Percentiles rank a stretch among this genome's conserved stretches.
Evolutionary conservation across 2,888 invertebrate genomes (phyloP).

Genomic region (Cephus pulcher): DNA sequence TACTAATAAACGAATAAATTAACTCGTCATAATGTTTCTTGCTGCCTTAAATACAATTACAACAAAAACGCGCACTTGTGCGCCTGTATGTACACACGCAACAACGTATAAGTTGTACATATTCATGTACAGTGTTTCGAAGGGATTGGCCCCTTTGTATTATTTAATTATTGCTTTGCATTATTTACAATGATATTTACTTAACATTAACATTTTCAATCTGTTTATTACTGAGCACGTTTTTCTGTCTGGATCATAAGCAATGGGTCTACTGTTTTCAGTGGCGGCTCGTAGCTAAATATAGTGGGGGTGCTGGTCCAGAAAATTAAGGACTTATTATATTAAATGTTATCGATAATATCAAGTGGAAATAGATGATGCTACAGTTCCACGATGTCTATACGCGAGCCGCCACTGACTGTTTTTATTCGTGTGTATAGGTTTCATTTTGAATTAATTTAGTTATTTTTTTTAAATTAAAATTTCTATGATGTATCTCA

Average conservation of each 20-base stretch:
- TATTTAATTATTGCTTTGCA: background rate
- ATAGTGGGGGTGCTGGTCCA: too few species aligned
- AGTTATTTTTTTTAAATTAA: too few species aligned
- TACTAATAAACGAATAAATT: slow-evolving; percentile 16
- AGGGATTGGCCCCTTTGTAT: background rate
- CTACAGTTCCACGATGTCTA: too few species aligned
- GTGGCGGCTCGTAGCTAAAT: too few species aligned
- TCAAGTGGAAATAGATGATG: too few species aligned
- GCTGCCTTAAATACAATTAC: slow-evolving; percentile 44
- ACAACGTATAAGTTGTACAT: background rate
- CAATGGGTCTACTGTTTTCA: too few species aligned
- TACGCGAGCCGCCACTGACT: too few species aligned
- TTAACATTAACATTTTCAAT: background rate
- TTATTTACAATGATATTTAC: background rate
- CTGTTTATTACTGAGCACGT: background rate
- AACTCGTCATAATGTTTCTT: slow-evolving; percentile 31
- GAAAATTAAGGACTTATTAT: too few species aligned
- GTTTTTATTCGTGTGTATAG: background rate
- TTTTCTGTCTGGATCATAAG: background rate
- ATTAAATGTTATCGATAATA: too few species aligned
- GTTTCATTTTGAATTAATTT: background rate
- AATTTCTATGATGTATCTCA: background rate
- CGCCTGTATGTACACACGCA: background rate
- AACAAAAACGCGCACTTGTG: background rate
- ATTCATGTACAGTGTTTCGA: background rate